Base-by-base conservation (phyloP, 2,797 vertebrate genomes). In the Somateria mollissima region DNA sequence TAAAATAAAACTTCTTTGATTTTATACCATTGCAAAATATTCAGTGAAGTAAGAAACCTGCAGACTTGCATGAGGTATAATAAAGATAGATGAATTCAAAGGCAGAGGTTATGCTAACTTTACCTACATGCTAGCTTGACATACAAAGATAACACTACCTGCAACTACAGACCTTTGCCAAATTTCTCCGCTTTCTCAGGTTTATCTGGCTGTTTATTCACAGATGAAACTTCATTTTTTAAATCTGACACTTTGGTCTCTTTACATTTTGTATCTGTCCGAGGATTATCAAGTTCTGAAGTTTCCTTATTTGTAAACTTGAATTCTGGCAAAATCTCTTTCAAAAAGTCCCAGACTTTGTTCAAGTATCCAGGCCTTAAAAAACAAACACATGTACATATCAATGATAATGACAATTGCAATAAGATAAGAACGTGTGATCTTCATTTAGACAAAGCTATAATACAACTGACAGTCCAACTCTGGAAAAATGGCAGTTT, bases 281-380 rank as follows among this genome's bases (percentile, higher is more conserved):
- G 64, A 77, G 81, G 41, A 53, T n/a, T 65, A 51, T 89, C 97
- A 80, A 81, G 87, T 73, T 97, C 97, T 57, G 91, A 84, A 85
- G 54, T 45, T 32, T 89, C 94, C 13, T 97, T 95, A 41, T 95
- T 90, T 39, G 96, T 86, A 51, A 98, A 81, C 67, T 97, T 98
- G 97, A 98, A 99, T 87, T 97, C 97, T 37, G 99, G 98, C 80
- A 99, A 91, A 90, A 85, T 83, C 22, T 97, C 96, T 96, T 96
- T 98, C 87, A 99, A 96, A 94, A 99, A 98, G 75, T 97, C 91
- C 99, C 99, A 99, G 19, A 98, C 94, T 97, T 98, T 97, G 74
- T 95, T 96, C 30, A 94, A 51, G 84, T 97, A 94, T 27, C 74
- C 84, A 61, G 97, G 89, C 75, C 99, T 99, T 95, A 94, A 88